These are phyloP conservation scores for Euclidia mi DNA, from an alignment of 2,888 invertebrate genomes.

Conservation along the genomic window DNA sequence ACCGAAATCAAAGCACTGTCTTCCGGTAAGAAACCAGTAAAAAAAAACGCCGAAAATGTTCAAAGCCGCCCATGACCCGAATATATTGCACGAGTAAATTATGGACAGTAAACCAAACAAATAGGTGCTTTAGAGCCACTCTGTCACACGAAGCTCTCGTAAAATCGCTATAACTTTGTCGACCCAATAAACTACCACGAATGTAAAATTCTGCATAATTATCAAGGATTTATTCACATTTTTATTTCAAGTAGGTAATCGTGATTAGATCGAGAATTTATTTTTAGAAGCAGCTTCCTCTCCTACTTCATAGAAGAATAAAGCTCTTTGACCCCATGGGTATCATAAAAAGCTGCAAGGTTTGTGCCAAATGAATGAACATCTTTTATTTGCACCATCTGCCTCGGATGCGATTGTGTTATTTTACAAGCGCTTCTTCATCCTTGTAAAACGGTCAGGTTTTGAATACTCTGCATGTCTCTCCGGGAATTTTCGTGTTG, in stretches of 20 bases:
- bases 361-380: conserved; percentile 5
- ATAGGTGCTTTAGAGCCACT: conserved; percentile 73
- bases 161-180: conserved; percentile 63
- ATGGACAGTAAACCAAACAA: conserved; percentile 76
- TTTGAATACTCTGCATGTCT: neutral
- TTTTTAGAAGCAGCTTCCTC: conserved; percentile 22
- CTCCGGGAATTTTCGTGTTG: too few relatives aligned
- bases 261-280: conserved; percentile 17
- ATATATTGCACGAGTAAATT: conserved; percentile 70
- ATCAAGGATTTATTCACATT: conserved; percentile 22
- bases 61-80: conserved; percentile 59
- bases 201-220: conserved; percentile 56
- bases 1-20: conserved; percentile 4
- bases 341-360: neutral
- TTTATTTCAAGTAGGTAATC: conserved; percentile 24
- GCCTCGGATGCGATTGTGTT: neutral
- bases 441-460: neutral
- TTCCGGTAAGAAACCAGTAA: conserved; percentile 7
- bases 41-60: conserved; percentile 27
- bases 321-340: neutral
- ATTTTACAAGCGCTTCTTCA: conserved; percentile 1
- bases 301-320: neutral
- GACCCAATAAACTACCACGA: conserved; percentile 60
- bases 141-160: conserved; percentile 70
- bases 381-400: neutral